Base-by-base conservation (phyloP, 2,113 vertebrate species). In the Pomatostomus ruficeps region DNA sequence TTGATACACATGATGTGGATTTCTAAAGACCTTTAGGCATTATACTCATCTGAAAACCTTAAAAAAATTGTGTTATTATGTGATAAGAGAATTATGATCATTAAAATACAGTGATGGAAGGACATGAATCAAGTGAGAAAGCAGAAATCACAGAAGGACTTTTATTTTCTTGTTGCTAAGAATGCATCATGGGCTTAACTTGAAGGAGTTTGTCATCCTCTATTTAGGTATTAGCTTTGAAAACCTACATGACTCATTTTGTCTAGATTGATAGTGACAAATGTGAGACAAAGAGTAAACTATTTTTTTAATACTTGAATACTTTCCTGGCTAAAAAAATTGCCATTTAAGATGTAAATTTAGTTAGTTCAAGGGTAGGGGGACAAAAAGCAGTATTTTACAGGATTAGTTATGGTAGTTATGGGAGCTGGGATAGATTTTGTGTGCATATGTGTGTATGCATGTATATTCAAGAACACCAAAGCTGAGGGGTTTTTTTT, bases 381-480 rank as follows among this genome's bases (percentile, higher is more conserved):
- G 33, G 59, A 26, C 22, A 68, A 73, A 76, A 24, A 67, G 14
- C 19, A 55, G 9, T 23, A 25, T 48, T 71, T 77, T 43, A 35
- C 15, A 58, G 20, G 28, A 11, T 59, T 74, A 77, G 7, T 74
- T 86, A 8, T 1, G 3, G 21, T 43, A 73, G 35, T 0, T n/a
- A n/a, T n/a, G n/a, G n/a, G 0, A 66, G 14, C 35, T 83, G 10
- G 29, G 17, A n/a, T 36, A 35, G 33, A 22, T 24, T 54, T 28
- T 38, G 4, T 12, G 8, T 46, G 21, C 15, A 0, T 3, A 2
- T 33, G 5, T 74, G 9, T 73, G 14, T 48, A 9, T 42, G 11
- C 19, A 26, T 0, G 0, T 25, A 16, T 19, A 20, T 71, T 70
- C 12, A 54, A 29, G 26, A 61, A 35, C 40, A 78, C 54, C 35